Evolutionary conservation across 2,888 invertebrate species (phyloP).

Genomic region (Neocrepidodera transversa): DNA sequence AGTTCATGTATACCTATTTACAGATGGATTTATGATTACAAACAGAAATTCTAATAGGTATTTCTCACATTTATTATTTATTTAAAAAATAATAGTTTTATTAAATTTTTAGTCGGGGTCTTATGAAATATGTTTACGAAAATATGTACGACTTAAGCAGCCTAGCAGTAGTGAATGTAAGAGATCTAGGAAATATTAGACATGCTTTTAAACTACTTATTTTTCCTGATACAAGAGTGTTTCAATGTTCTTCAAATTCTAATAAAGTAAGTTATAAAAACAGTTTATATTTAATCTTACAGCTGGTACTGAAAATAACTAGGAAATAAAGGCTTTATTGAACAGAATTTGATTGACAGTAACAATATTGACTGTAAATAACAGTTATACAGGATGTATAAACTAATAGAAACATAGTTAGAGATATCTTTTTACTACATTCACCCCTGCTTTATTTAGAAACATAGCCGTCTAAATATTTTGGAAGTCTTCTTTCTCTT

Average conservation of each 20-base stretch:
- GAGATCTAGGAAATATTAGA: conserved; percentile 87
- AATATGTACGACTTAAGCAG: conserved; percentile 85
- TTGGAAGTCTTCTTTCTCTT: too few species aligned
- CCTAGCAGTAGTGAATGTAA: conserved; percentile 92
- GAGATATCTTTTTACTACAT: too few species aligned
- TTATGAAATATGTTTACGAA: conserved; percentile 84
- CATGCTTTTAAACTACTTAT: conserved; percentile 94
- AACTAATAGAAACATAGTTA: too few species aligned
- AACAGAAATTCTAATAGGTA: conserved; percentile 75
- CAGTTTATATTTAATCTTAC: too few species aligned
- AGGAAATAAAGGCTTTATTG: too few species aligned
- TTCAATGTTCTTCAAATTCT: conserved; percentile 84
- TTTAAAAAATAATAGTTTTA: not conserved
- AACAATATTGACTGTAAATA: not conserved
- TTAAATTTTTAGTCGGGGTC: conserved; percentile 66
- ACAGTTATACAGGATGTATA: too few species aligned
- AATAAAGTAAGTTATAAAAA: conserved; percentile 52
- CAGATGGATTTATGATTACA: conserved; percentile 90
- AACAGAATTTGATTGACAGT: too few species aligned
- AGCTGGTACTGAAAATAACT: not conserved
- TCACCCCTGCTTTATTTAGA: too few species aligned
- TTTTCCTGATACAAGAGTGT: conserved; percentile 91
- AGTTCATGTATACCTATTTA: conserved; percentile 91
- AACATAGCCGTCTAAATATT: too few species aligned
- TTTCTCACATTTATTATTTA: conserved; percentile 2